phyloP scores from a whole-genome alignment of 1,140 invertebrate species.

The Trichoplusia ni region DNA sequence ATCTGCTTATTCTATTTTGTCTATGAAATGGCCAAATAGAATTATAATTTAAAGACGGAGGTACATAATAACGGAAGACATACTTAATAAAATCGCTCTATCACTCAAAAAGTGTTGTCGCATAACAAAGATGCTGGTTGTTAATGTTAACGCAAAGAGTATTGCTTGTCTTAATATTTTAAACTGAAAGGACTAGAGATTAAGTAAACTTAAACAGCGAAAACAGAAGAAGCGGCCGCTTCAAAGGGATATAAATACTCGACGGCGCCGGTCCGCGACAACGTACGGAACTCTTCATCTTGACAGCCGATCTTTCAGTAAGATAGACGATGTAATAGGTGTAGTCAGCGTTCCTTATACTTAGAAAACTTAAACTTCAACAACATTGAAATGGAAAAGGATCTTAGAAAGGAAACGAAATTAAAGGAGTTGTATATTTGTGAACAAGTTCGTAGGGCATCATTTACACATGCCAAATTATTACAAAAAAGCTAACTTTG shows the following conservation, averaged over 20 bases:
- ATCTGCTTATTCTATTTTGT: too few species aligned
- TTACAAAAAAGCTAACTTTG: conserved; percentile 26
- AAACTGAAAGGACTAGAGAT: conserved; percentile 33
- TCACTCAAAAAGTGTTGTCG: too few species aligned
- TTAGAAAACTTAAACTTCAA: background rate
- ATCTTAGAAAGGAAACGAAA: too few species aligned
- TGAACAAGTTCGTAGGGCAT: too few species aligned
- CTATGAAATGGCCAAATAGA: too few species aligned
- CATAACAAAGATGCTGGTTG: too few species aligned
- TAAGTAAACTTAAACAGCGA: conserved; percentile 51
- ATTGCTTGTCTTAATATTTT: conserved; percentile 33
- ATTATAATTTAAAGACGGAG: too few species aligned
- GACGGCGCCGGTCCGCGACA: conserved; percentile 47
- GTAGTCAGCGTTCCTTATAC: background rate
- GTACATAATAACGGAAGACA: too few species aligned
- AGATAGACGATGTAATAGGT: conserved; percentile 29
- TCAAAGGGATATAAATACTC: conserved; percentile 60
- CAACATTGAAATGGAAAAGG: too few species aligned
- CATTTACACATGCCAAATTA: too few species aligned
- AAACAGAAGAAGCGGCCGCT: conserved; percentile 51
- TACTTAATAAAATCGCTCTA: too few species aligned
- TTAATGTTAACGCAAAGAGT: background rate
- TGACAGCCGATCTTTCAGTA: conserved; percentile 41
- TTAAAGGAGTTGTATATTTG: too few species aligned
- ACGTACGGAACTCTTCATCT: conserved; percentile 44